Evolutionary conservation across 2,113 vertebrate species (phyloP).

Genomic region (Excalfactoria chinensis): DNA sequence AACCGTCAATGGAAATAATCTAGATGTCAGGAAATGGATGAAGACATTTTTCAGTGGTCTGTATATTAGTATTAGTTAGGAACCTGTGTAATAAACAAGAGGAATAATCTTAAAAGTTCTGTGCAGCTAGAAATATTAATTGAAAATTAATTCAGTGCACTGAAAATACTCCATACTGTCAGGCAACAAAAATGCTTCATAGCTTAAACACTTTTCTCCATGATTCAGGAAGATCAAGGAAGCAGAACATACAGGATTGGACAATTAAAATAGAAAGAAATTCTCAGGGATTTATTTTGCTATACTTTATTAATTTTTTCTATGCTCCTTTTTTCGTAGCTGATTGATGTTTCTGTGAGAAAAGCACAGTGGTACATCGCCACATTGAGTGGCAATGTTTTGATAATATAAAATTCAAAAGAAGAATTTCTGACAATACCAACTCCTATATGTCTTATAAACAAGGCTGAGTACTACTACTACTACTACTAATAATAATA

Average conservation of each 20-base stretch:
- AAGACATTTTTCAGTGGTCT: too few species aligned
- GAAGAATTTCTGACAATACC: not conserved
- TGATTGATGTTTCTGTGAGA: not conserved
- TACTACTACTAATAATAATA: not conserved
- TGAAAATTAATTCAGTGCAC: not conserved
- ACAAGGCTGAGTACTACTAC: not conserved
- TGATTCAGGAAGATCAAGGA: not conserved
- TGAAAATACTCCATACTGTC: not conserved
- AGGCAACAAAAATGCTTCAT: not conserved
- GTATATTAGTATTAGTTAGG: too few species aligned
- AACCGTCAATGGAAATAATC: too few species aligned
- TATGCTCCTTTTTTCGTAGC: not conserved
- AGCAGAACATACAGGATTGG: not conserved
- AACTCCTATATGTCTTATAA: not conserved
- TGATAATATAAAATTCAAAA: not conserved
- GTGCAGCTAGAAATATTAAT: too few species aligned
- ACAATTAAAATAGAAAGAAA: not conserved
- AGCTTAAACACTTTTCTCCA: not conserved
- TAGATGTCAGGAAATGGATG: too few species aligned
- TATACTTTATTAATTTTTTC: not conserved
- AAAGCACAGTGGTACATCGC: not conserved
- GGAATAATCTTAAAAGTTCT: too few species aligned
- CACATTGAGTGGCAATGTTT: not conserved
- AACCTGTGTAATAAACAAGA: too few species aligned
- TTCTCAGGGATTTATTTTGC: not conserved